Percentiles rank a stretch among this genome's conserved stretches.
Conservation (phyloP, 1,140 invertebrate genomes). For the Caligus rogercresseyi region DNA sequence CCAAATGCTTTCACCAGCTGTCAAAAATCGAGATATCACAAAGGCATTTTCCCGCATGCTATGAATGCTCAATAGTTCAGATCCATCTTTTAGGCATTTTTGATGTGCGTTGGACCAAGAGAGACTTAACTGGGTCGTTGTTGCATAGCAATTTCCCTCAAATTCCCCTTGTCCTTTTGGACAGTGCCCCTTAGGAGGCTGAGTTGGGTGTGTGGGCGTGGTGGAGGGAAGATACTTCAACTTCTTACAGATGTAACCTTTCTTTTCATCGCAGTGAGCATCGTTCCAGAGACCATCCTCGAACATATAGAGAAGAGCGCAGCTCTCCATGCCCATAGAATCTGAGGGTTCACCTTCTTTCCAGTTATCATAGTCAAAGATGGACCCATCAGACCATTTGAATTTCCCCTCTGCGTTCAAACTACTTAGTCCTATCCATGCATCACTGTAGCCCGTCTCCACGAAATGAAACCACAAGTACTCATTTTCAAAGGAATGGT, state of each 20-base stretch:
- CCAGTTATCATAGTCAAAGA: not conserved
- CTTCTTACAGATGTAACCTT: not conserved
- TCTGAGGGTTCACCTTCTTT: not conserved
- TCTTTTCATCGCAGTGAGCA: not conserved
- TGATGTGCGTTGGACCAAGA: not conserved
- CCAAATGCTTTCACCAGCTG: not conserved
- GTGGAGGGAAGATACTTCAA: not conserved
- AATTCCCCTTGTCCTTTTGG: not conserved
- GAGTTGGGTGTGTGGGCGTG: not conserved
- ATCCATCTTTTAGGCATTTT: not conserved
- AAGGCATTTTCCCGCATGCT: not conserved
- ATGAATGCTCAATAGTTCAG: not conserved
- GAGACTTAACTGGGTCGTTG: not conserved
- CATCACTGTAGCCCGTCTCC: not conserved
- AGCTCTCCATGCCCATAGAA: not conserved
- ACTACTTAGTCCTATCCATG: not conserved
- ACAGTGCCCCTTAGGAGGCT: not conserved
- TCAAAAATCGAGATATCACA: not conserved
- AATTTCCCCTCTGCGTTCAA: not conserved
- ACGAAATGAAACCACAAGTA: not conserved
- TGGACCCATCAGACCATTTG: not conserved
- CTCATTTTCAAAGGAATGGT: not conserved
- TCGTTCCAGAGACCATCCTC: not conserved
- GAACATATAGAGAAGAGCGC: not conserved
- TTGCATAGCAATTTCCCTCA: not conserved